Percentiles rank a stretch among this genome's conserved stretches.
Conservation (phyloP, 2,797 vertebrate species). For the Cryptoprocta ferox region DNA sequence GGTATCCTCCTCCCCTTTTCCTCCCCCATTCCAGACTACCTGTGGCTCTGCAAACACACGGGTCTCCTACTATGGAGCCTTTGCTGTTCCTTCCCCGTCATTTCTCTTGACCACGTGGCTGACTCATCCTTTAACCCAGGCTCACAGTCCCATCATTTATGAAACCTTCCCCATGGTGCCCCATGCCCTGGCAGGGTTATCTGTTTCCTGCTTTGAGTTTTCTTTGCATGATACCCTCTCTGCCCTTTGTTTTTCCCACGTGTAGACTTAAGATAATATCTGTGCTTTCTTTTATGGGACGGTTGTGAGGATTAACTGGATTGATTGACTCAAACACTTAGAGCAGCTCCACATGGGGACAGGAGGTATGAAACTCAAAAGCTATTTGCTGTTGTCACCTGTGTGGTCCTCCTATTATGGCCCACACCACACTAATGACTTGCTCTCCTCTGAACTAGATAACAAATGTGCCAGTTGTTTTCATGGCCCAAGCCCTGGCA, state of each 20-base stretch:
- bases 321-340: background rate
- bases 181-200: no score
- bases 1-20: no score
- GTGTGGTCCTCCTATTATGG: background rate
- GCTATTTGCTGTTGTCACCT: background rate
- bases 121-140: background rate
- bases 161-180: background rate
- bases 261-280: background rate
- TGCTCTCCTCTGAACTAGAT: background rate
- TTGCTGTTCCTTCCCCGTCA: accelerated
- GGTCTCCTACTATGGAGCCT: background rate
- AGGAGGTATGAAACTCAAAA: background rate
- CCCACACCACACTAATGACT: background rate
- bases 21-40: background rate
- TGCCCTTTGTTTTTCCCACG: background rate
- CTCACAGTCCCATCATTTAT: background rate
- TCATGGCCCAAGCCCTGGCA: background rate
- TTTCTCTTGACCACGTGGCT: background rate
- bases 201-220: background rate
- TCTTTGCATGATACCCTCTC: background rate
- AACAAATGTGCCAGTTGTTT: background rate
- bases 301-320: background rate
- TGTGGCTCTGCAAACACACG: background rate
- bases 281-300: background rate
- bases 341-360: background rate